Percentiles rank a stretch among this genome's conserved stretches.
These are phyloP conservation scores for Cynodonichthys magdalenae DNA, from an alignment of 2,797 vertebrate genomes.

Conservation along the genomic window DNA sequence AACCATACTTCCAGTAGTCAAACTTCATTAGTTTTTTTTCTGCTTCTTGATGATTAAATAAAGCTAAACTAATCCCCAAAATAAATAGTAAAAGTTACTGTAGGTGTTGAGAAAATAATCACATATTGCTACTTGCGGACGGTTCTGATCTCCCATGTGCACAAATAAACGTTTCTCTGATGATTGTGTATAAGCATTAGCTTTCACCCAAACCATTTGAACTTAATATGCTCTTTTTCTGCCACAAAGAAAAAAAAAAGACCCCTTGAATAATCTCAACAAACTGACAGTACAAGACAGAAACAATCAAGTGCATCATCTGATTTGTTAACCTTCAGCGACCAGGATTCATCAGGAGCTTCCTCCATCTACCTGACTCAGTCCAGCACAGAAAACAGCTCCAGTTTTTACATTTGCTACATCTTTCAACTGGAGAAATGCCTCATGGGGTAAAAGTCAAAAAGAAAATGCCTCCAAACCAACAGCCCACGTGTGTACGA, in stretches of 20 bases:
- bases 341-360: constrained; percentile 45
- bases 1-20: constrained; percentile 69
- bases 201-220: constrained; percentile 29
- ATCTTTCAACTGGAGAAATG: constrained; percentile 65
- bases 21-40: constrained; percentile 71
- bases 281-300: constrained; percentile 58
- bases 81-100: constrained; percentile 61
- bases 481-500: constrained; percentile 49
- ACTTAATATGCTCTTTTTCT: constrained; percentile 7
- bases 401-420: constrained; percentile 62
- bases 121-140: constrained; percentile 74
- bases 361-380: constrained; percentile 32
- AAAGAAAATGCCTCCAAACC: constrained; percentile 52
- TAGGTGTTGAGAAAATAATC: constrained; percentile 62
- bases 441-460: constrained; percentile 61
- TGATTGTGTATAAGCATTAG: constrained; percentile 71
- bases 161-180: constrained; percentile 67
- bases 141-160: constrained; percentile 73
- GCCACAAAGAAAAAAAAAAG: constrained; percentile 25
- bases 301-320: constrained; percentile 74
- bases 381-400: constrained; percentile 48
- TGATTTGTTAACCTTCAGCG: constrained; percentile 65
- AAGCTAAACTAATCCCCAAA: constrained; percentile 65
- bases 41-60: constrained; percentile 62
- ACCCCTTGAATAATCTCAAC: constrained; percentile 47